Evolutionary conservation across 2,888 invertebrate genomes (phyloP).

Genomic region (Drosophila bunnanda): DNA sequence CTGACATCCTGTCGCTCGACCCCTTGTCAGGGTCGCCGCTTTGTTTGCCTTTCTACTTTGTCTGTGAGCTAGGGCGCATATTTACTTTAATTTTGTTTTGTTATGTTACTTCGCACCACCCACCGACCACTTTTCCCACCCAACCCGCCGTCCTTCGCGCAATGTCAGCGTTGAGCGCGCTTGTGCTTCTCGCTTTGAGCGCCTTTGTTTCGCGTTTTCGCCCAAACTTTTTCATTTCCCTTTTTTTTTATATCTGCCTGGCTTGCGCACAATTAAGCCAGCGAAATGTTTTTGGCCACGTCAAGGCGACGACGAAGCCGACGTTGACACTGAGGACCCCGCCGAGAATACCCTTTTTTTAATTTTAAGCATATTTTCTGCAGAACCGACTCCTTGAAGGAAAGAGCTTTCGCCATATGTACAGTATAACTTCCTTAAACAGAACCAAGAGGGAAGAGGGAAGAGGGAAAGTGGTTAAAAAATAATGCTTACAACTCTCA

Average conservation of each 20-base stretch:
- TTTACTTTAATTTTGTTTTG: constrained; percentile 74
- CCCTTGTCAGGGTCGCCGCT: constrained; percentile 29
- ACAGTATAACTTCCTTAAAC: constrained; percentile 9
- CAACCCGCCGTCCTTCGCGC: not conserved
- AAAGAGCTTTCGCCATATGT: not conserved
- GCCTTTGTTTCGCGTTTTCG: constrained; percentile 32
- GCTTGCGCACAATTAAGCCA: constrained; percentile 76
- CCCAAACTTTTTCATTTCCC: constrained; percentile 75
- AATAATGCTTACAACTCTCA: not conserved
- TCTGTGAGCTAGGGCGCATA: constrained; percentile 62
- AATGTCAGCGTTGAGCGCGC: constrained; percentile 69
- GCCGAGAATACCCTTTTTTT: constrained; percentile 69
- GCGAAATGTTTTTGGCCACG: constrained; percentile 64
- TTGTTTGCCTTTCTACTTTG: constrained; percentile 74
- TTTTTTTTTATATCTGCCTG: constrained; percentile 67
- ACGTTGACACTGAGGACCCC: constrained; percentile 34
- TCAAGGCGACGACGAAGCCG: constrained; percentile 38
- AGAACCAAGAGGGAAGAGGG: too few relatives aligned
- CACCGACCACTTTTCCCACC: constrained; percentile 1
- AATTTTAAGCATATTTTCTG: constrained; percentile 60
- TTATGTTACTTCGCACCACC: constrained; percentile 53
- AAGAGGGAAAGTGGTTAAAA: too few relatives aligned
- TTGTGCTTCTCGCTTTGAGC: constrained; percentile 34
- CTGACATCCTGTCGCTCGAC: constrained; percentile 45
- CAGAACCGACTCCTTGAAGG: constrained; percentile 14